phyloP scores from a whole-genome alignment of 2,888 invertebrate species.

The Orthonychiurus folsomi region DNA sequence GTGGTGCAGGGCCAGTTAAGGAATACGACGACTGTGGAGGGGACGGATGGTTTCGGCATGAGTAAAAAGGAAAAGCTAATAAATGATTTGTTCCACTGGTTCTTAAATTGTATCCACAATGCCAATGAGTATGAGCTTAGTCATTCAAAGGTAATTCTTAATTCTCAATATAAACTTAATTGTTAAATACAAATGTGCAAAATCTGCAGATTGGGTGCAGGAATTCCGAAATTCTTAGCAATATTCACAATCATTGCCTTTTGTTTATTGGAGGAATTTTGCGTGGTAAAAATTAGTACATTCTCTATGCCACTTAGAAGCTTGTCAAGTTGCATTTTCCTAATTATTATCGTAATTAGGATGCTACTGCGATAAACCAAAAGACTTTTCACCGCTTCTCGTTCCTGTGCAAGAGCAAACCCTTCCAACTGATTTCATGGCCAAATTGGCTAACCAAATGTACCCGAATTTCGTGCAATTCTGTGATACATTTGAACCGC shows the following conservation, averaged over 20 bases:
- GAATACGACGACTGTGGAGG: background rate
- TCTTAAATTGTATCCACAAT: background rate
- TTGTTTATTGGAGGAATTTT: no score
- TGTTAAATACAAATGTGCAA: no score
- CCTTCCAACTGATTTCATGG: constrained; percentile 54
- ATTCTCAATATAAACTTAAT: no score
- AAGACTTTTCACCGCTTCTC: constrained; percentile 53
- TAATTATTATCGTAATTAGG: constrained; percentile 4
- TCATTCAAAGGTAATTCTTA: constrained; percentile 5
- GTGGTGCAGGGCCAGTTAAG: background rate
- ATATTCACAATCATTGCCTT: no score
- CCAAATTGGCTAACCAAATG: constrained; percentile 56
- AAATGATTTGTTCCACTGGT: background rate
- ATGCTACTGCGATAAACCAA: constrained; percentile 1
- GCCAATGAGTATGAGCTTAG: background rate
- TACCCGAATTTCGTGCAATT: constrained; percentile 55
- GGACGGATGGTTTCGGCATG: no score
- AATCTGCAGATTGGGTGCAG: no score
- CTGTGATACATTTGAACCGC: constrained; percentile 54
- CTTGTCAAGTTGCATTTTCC: no score
- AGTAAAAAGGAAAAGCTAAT: background rate
- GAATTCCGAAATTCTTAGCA: no score
- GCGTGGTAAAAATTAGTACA: no score
- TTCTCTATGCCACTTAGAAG: no score
- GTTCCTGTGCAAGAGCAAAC: constrained; percentile 60